Base-by-base conservation (phyloP, 2,113 vertebrate genomes). In the Trogon surrucura region DNA sequence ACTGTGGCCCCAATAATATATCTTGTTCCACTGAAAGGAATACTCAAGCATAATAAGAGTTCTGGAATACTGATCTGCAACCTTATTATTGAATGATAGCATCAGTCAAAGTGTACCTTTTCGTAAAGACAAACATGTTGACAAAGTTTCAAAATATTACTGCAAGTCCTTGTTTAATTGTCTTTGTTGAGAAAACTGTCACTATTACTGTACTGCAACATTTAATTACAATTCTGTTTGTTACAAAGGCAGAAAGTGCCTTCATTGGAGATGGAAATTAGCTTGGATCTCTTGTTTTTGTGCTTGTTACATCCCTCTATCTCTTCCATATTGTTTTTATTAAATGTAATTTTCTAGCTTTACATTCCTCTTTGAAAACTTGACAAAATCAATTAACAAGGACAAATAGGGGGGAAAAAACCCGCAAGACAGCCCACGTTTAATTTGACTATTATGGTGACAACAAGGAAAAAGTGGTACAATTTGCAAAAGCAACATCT, bases 231-330 rank as follows among this genome's bases (percentile, higher is more conserved):
- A 44, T 93, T 96, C 74, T 91, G 12, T 81, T 16, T 96, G 51
- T 89, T 80, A 81, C 60, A 80, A 97, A 96, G 77, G 44, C 56
- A 87, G 77, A 92, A 85, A 73, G 29, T 80, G 62, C 25, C 19
- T 77, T 86, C 56, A 88, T 95, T 82, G 92, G 83, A 97, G 89
- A 92, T 54, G 13, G 32, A 87, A 80, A 95, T 75, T 89, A 66
- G 13, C 75, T 94, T 95, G 30, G 13, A 70, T 93, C 70, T 95
- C 94, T 96, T 96, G 94, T 67, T 89, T 89, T 95, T 95, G 77
- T 96, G 64, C 89, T 95, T 70, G 74, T 95, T 96, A 75, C 61
- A 30, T 80, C 60, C 84, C 30, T 91, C 72, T 66, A 38, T 16
- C 26, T 74, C 5, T 73, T 83, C 81, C 34, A 69, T 95, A 58